A percentile compares a stretch with the other conserved stretches of the same genome.
These are phyloP conservation scores for Alosa alosa DNA, from an alignment of 2,113 vertebrate genomes.

Conservation along the genomic window DNA sequence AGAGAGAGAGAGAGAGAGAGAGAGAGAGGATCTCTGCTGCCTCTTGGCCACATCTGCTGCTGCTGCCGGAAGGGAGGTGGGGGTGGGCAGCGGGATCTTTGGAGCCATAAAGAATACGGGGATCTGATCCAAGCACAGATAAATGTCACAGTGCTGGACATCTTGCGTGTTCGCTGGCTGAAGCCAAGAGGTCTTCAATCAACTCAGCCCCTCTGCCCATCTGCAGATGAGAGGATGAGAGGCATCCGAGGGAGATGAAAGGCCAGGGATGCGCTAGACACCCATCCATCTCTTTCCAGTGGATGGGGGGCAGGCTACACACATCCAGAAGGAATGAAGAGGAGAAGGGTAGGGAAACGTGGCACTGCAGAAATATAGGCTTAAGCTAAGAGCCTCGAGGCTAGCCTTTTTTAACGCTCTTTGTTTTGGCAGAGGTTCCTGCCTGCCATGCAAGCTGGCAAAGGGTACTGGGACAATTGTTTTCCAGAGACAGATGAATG, in stretches of 20 bases:
- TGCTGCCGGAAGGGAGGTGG: constrained; percentile 18
- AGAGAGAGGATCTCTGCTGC: background rate
- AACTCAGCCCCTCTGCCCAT: constrained; percentile 15
- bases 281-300: background rate
- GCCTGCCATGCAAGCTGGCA: background rate
- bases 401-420: background rate
- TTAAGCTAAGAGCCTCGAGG: background rate
- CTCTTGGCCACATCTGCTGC: constrained; percentile 7
- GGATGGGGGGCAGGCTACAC: background rate
- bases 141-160: constrained; percentile 14
- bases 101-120: background rate
- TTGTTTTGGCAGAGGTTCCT: background rate
- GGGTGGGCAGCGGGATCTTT: background rate
- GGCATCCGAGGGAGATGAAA: background rate
- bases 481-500: background rate
- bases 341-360: background rate
- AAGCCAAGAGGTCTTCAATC: constrained; percentile 2
- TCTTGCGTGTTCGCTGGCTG: background rate
- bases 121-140: background rate
- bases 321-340: background rate
- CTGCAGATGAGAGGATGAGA: background rate
- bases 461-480: background rate
- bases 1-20: background rate
- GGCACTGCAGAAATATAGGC: background rate
- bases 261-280: background rate